Conservation (phyloP, 2,888 invertebrate genomes). For the Beris chalybata region DNA sequence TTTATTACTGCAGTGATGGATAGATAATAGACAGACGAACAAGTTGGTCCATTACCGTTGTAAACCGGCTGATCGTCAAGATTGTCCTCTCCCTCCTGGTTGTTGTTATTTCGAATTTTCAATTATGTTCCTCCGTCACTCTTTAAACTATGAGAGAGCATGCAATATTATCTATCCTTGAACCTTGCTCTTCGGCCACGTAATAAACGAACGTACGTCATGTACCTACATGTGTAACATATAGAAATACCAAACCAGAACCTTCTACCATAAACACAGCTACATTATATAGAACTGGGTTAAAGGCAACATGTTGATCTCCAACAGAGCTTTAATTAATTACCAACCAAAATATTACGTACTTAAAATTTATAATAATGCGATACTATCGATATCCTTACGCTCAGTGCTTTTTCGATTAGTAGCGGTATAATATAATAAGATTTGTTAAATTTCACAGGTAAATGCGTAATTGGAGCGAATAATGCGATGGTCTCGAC, state of each 20-base stretch:
- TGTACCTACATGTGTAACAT: too few relatives aligned
- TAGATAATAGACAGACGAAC: too few relatives aligned
- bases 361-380: not conserved
- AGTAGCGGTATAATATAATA: slow-evolving; percentile 2
- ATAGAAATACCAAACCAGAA: too few relatives aligned
- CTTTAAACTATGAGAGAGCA: slow-evolving; percentile 2
- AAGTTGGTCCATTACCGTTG: too few relatives aligned
- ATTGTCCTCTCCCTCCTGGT: too few relatives aligned
- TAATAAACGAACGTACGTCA: too few relatives aligned
- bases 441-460: slow-evolving; percentile 45
- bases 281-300: slow-evolving; percentile 21
- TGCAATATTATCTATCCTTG: too few relatives aligned
- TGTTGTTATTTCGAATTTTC: not conserved
- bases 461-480: slow-evolving; percentile 74
- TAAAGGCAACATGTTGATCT: slow-evolving; percentile 27
- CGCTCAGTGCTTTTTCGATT: too few relatives aligned
- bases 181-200: too few relatives aligned
- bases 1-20: too few relatives aligned
- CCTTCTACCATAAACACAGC: too few relatives aligned
- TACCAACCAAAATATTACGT: not conserved
- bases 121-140: slow-evolving; percentile 1
- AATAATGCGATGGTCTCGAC: slow-evolving; percentile 79
- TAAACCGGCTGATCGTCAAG: too few relatives aligned
- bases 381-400: not conserved
- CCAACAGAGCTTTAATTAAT: slow-evolving; percentile 1